These are phyloP conservation scores for Glaucidium brasilianum DNA, from an alignment of 2,113 vertebrate genomes.

Conservation along the genomic window DNA sequence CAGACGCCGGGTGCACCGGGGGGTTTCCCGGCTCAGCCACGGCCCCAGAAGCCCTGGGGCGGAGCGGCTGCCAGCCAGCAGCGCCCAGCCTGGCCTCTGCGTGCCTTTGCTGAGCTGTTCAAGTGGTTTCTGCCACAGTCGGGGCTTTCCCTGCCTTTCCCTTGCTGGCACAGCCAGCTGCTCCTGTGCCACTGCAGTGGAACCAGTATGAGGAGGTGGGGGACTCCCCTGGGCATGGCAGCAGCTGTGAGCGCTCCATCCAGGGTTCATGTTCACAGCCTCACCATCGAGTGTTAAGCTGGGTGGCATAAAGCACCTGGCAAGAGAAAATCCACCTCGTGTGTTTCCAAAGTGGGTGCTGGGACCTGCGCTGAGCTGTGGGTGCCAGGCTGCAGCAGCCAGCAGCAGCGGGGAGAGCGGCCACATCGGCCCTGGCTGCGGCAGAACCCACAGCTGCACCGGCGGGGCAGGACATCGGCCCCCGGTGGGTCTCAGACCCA, in stretches of 20 bases:
- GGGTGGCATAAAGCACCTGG: neutral
- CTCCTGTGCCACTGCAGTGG: neutral
- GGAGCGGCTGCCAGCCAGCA: neutral
- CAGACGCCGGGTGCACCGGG: neutral
- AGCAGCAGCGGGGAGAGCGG: rapidly evolving
- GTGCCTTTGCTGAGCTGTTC: neutral
- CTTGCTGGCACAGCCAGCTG: neutral
- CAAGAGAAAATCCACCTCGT: neutral
- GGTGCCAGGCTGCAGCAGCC: neutral
- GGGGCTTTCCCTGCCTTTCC: neutral
- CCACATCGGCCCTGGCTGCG: neutral
- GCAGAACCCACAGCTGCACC: rapidly evolving
- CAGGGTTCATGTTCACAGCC: neutral
- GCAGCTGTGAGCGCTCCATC: neutral
- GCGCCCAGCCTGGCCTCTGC: neutral
- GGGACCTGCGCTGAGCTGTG: neutral
- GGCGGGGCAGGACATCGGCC: rapidly evolving
- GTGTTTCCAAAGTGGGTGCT: neutral
- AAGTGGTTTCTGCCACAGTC: neutral
- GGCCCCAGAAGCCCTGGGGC: neutral
- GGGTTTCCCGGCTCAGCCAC: neutral
- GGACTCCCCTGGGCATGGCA: neutral
- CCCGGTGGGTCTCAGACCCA: neutral
- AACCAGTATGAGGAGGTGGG: neutral
- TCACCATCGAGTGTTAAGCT: rapidly evolving